These are phyloP conservation scores for Scrobipalpa costella DNA, from an alignment of 2,888 invertebrate genomes.

Conservation along the genomic window DNA sequence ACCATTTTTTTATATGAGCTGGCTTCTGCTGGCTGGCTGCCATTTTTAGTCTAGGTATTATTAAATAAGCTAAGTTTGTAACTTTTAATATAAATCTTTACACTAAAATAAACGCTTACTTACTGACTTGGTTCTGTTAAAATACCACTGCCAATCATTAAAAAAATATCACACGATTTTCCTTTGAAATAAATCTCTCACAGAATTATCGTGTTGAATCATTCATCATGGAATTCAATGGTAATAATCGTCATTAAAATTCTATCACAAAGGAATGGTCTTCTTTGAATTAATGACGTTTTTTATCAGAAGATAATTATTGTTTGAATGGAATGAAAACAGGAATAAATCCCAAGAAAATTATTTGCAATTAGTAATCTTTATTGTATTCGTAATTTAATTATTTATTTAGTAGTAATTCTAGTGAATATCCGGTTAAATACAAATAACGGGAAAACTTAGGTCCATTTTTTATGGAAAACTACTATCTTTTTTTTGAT, in stretches of 20 bases:
- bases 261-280: not conserved
- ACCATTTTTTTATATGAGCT: no score
- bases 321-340: not conserved
- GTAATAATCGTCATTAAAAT: not conserved
- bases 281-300: not conserved
- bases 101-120: no score
- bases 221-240: slow-evolving; percentile 12
- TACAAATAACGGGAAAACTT: no score
- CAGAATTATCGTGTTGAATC: not conserved
- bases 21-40: no score
- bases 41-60: no score
- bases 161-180: not conserved
- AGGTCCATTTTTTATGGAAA: no score
- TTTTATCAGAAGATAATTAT: no score
- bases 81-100: no score
- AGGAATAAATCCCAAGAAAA: not conserved
- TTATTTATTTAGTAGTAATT: not conserved
- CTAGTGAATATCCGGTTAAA: no score
- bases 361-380: not conserved
- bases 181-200: not conserved
- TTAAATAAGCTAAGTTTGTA: no score
- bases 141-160: not conserved
- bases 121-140: no score
- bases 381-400: not conserved
- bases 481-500: no score